Base-by-base conservation (phyloP, 1,140 invertebrate genomes). In the Macrobrachium nipponense region DNA sequence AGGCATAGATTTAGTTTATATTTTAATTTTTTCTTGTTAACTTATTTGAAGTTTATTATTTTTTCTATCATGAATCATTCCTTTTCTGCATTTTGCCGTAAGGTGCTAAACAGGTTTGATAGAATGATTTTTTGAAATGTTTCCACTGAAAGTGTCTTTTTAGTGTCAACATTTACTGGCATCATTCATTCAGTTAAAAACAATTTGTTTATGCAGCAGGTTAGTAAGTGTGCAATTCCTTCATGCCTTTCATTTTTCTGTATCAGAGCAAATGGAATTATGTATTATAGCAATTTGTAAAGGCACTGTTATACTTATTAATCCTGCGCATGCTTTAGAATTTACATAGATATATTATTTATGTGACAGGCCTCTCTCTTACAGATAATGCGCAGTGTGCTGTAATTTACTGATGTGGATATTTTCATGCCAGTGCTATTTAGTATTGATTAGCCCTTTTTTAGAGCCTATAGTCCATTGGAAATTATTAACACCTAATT, bases 31-130 rank as follows among this genome's bases (percentile, higher is more conserved):
- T n/a, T 70, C n/a, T 23, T 70, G 66, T 70, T 70, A 70, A 70
- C 20, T 70, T 70, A 70, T 70, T 70, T 20, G 20, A 36, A 70
- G 66, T 70, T 70, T 70, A 27, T 70, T 8, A 51, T 51, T 51
- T 7, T 51, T 51, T 51, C 51, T 51, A 51, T 51, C 51, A 36
- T 36, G 51, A 70, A 6, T 70, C 36, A 14, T 70, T 20, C n/a
- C n/a, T 36, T 23, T 70, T 27, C 23, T 66, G 36, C 17, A 17
- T 36, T 66, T 10, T 70, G 36, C 66, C 36, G 23, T 20, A 20
- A 70, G 66, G 66, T 70, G 66, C 66, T 70, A 70, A 70, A 70
- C 66, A 70, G 66, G 66, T 70, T 70, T 70, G 66, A 70, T 20
- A 23, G 14, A 36, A 70, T 70, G 66, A 27, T 20, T 20, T 20